phyloP scores from a whole-genome alignment of 2,797 vertebrate species.

The Platyrinchus mystaceus region DNA sequence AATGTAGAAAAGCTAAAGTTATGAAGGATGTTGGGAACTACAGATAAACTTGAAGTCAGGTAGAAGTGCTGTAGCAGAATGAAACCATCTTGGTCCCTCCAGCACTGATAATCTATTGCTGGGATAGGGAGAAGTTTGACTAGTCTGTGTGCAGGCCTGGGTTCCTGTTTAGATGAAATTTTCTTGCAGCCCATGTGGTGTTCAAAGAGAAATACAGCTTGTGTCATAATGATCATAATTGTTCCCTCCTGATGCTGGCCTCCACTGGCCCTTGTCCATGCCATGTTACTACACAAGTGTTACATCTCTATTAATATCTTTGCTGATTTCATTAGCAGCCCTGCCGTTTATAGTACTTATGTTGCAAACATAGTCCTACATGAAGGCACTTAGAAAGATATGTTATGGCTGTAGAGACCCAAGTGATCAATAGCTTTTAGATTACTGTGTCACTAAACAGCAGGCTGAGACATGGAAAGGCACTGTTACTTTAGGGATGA shows the following conservation, averaged over 20 bases:
- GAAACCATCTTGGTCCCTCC: background rate
- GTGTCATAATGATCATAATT: background rate
- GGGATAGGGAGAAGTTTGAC: accelerated
- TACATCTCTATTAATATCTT: background rate
- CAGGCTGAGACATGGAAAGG: slow-evolving; percentile 43
- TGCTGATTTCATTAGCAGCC: background rate
- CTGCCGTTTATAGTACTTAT: background rate
- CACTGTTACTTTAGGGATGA: slow-evolving; percentile 51
- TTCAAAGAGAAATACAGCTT: background rate
- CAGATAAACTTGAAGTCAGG: background rate
- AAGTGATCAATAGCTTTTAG: slow-evolving; percentile 64
- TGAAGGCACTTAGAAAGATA: slow-evolving; percentile 17
- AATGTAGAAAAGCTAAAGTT: background rate
- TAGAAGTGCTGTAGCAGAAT: background rate
- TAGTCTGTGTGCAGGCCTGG: background rate
- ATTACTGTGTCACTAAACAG: slow-evolving; percentile 59
- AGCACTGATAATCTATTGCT: background rate
- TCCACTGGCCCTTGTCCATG: background rate
- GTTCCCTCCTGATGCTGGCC: background rate
- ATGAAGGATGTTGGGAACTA: background rate
- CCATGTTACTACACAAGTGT: background rate
- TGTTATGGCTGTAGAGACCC: slow-evolving; percentile 30
- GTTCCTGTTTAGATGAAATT: background rate
- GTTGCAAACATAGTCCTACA: slow-evolving; percentile 9
- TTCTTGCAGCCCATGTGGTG: background rate